Evolutionary conservation across 2,888 invertebrate species (phyloP), one percentile per base, ranked within the genome.

Genomic region (Plemyria rubiginata): DNA sequence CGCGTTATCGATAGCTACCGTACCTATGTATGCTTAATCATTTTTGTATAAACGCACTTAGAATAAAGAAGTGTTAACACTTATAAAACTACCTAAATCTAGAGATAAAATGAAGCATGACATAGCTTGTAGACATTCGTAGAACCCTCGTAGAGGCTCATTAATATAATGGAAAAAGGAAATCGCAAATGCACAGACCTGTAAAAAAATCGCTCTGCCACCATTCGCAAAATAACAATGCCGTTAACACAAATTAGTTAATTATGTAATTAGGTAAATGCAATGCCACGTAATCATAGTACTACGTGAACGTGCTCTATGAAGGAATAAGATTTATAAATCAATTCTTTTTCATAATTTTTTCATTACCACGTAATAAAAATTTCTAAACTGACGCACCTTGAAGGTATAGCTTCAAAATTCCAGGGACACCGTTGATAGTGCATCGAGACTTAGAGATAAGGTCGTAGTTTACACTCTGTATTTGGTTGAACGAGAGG

Each of bases 361-460:
- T 22, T 22, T 22, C 3, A 22, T 1, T 2, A 2, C 22, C 22
- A 22, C 22, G 3, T 22, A 32, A 32, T 32, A 32, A 32, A 32
- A 32, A 32, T 32, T 5, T 6, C 6, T 6, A 32, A 8, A 13
- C 41, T 13, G 9, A 38, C 36, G 32, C 89, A 97, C 97, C 96
- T 94, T 97, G 95, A 72, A 97, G 93, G 84, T 96, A 95, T 78
- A 97, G 95, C 87, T 96, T 96, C 79, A 96, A 86, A 58, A 95
- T 94, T 69, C 95, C 95, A 71, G 95, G 95, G n/a, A 97, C 96
- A 59, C 96, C 96, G 78, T 96, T 96, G 64, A 96, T 95, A 66
- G 94, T 95, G 84, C 97, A 97, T 73, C 95, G 94, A 1, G 97
- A 97, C 81, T 97, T 96, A 28, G 96, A 94, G 0, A 96, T 96